Evolutionary conservation across 2,888 invertebrate genomes (phyloP).

Genomic region (Oscheius myriophilus): DNA sequence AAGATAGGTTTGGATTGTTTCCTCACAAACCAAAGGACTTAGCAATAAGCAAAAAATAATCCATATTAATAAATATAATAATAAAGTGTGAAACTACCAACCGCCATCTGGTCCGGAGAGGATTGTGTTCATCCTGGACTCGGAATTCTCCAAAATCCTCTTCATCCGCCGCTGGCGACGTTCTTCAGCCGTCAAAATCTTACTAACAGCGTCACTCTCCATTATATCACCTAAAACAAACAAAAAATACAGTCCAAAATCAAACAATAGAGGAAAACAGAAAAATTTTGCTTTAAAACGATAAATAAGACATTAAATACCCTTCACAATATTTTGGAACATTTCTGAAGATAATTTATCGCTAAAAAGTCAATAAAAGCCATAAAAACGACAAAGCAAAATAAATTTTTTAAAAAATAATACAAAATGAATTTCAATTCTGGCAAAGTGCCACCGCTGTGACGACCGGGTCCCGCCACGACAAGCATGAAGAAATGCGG

Average conservation of each 20-base stretch:
- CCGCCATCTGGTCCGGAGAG: constrained; percentile 48
- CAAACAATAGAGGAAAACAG: background rate
- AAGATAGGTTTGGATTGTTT: constrained; percentile 31
- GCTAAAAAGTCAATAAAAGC: background rate
- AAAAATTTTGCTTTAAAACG: background rate
- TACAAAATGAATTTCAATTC: background rate
- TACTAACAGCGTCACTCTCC: background rate
- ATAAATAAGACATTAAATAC: too few relatives aligned
- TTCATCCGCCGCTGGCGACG: constrained; percentile 41
- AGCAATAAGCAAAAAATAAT: too few relatives aligned
- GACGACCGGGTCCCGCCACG: background rate
- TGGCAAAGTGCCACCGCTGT: background rate
- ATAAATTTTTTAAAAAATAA: background rate
- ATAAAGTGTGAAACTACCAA: constrained; percentile 1
- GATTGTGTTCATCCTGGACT: constrained; percentile 45
- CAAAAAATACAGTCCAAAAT: background rate
- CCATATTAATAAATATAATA: background rate
- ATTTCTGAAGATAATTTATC: too few relatives aligned
- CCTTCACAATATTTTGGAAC: too few relatives aligned
- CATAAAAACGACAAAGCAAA: too few relatives aligned
- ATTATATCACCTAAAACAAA: background rate
- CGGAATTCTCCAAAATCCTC: constrained; percentile 45
- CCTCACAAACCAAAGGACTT: too few relatives aligned
- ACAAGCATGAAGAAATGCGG: background rate
- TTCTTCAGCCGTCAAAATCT: constrained; percentile 41